Base-by-base conservation (phyloP, 2,888 invertebrate species). In the Synergus japonicus region DNA sequence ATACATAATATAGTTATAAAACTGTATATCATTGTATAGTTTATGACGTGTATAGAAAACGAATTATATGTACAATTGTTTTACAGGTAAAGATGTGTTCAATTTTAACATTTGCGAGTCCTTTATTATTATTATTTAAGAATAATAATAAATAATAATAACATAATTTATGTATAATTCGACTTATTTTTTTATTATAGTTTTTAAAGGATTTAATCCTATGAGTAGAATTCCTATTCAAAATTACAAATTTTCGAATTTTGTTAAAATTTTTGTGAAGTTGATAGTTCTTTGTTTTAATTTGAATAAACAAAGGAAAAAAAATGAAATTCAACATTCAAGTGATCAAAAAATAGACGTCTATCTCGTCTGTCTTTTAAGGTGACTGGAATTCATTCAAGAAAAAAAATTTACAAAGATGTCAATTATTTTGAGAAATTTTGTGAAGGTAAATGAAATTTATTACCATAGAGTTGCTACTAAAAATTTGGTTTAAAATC, bases 21-120 rank as follows among this genome's bases (percentile, higher is more conserved):
- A 29, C 29, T 29, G 29, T 29, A 29, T 29, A 29, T 54, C n/a
- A n/a, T 7, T 54, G 54, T 54, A 54, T n/a, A 54, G 54, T 54
- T 54, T 54, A n/a, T n/a, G 54, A 76, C 79, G 66, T 79, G 73
- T 80, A 54, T 54, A n/a, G 54, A 54, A 54, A 54, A 80, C 67
- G 79, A 77, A 79, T 80, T 77, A 80, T 79, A 79, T 80, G 79
- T 82, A 80, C 46, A 80, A 80, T 67, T 77, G 76, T 82, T 79
- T 81, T 81, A 76, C 77, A 79, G 65, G 66, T 79, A 82, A 79
- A 82, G 79, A 78, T 67, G n/a, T 54, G 77, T 43, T 54, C 69
- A 44, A 67, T 80, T 80, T 78, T 80, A 76, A 67, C 76, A 78
- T 66, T 66, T 46, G 8, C 7, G 41, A 18, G 13, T 54, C 49